Evolutionary conservation across 2,797 vertebrate species (phyloP).

Genomic region (Sebastes goodei): DNA sequence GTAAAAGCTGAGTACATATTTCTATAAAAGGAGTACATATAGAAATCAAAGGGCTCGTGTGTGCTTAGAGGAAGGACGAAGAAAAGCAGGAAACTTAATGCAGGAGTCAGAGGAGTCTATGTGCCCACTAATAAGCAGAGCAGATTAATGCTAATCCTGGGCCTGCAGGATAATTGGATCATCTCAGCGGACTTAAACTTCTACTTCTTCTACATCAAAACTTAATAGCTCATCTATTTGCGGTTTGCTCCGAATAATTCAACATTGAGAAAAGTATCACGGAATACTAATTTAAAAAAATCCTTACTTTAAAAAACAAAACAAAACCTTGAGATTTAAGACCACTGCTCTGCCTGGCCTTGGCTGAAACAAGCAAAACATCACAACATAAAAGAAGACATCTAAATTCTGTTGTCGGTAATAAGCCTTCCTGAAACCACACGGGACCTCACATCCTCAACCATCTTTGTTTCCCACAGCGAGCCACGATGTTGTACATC

Average conservation of each 20-base stretch:
- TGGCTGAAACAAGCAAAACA: background rate
- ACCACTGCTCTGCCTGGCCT: background rate
- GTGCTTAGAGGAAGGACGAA: background rate
- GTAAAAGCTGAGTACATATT: slow-evolving; percentile 6
- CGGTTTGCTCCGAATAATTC: slow-evolving; percentile 36
- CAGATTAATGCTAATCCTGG: slow-evolving; percentile 77
- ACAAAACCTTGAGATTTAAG: background rate
- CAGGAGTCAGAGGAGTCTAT: slow-evolving; percentile 59
- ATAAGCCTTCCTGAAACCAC: background rate
- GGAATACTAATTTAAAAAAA: slow-evolving; percentile 27
- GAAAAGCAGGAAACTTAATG: slow-evolving; percentile 24
- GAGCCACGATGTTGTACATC: slow-evolving; percentile 56
- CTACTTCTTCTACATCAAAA: slow-evolving; percentile 54
- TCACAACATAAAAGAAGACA: background rate
- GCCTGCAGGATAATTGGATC: slow-evolving; percentile 78
- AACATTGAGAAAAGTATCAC: slow-evolving; percentile 12
- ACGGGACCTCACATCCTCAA: background rate
- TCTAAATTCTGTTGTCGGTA: background rate
- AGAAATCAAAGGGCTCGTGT: background rate
- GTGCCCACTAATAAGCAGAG: slow-evolving; percentile 69
- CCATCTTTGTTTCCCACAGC: slow-evolving; percentile 40
- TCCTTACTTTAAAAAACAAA: background rate
- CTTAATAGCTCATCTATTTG: slow-evolving; percentile 48
- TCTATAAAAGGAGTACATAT: background rate
- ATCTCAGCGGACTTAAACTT: slow-evolving; percentile 65